Evolutionary conservation across 2,113 vertebrate species (phyloP), one percentile per base, ranked within the genome.

Genomic region (Upupa epops): DNA sequence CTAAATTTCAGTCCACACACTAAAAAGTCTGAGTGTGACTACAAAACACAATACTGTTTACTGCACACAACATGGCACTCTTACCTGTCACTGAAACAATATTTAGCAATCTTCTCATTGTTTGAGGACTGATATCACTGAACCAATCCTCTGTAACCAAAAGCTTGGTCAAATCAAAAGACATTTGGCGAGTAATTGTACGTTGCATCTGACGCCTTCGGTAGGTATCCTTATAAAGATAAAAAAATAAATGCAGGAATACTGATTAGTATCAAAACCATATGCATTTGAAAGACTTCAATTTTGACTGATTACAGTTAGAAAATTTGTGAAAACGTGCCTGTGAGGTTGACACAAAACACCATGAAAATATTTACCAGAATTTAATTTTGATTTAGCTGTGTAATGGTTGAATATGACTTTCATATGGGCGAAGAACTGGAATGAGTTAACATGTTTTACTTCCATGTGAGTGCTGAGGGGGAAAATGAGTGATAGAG

Each of bases 81-180:
- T 84, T 80, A 99, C 99, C 99, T 70, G 99, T 99, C 90, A 99
- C 98, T 77, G 99, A 99, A 90, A 99, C 99, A 60, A 99, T 99
- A 95, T 99, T 99, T 52, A 99, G 98, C 59, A 99, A 96, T 87
- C 99, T 98, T 89, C 99, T 98, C 99, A 99, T 99, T 55, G 98
- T 99, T 97, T 99, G 99, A 24, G 99, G 99, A 77, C 99, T 99
- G 96, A 99, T 99, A 95, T 99, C 99, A 86, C 99, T 99, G 97
- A 99, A 99, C 99, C 99, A 99, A 96, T 99, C 99, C 93, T 99
- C 99, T 0, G 99, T 99, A 72, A 99, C 98, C 95, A 99, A 96
- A 86, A 99, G 97, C 91, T 99, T 99, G 40, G 99, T 99, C 84
- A 99, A 97, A 90, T 99, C 99, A 49, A 99, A 99, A 79, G 99